phyloP scores from a whole-genome alignment of 1,140 invertebrate genomes.

The Luehdorfia chinensis region DNA sequence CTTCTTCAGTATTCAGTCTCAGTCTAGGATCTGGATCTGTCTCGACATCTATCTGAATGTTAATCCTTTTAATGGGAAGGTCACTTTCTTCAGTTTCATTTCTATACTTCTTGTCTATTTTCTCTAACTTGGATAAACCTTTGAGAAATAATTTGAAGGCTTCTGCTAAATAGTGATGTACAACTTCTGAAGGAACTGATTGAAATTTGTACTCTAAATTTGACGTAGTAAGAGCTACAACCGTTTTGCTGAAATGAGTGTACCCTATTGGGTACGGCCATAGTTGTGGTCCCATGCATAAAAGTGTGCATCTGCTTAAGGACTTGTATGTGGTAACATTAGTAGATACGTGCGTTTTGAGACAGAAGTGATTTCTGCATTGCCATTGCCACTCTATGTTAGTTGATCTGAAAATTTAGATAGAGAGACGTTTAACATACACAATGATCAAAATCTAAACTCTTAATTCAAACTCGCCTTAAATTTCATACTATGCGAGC shows the following conservation, averaged over 20 bases:
- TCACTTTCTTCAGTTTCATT: constrained; percentile 20
- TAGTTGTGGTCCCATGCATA: constrained; percentile 74
- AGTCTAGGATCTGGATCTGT: constrained; percentile 75
- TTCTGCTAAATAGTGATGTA: constrained; percentile 47
- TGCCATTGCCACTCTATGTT: constrained; percentile 33
- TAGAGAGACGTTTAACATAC: too few species aligned
- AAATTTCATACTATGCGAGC: too few species aligned
- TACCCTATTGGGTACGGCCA: constrained; percentile 78
- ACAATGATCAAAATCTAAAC: too few species aligned
- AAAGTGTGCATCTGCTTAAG: constrained; percentile 64
- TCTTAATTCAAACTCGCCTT: too few species aligned
- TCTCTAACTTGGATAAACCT: constrained; percentile 40
- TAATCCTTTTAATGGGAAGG: constrained; percentile 41
- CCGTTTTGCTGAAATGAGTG: constrained; percentile 61
- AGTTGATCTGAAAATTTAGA: constrained; percentile 21
- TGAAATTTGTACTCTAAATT: constrained; percentile 70
- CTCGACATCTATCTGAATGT: constrained; percentile 73
- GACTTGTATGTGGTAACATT: constrained; percentile 27
- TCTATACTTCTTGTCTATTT: constrained; percentile 21
- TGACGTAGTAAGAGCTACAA: constrained; percentile 43
- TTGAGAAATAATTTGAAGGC: constrained; percentile 50
- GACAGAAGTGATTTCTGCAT: constrained; percentile 40
- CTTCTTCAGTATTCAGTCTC: constrained; percentile 84
- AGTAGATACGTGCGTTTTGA: constrained; percentile 29
- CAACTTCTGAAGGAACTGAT: constrained; percentile 46